Base-by-base conservation (phyloP, 2,113 vertebrate genomes). In the Pholis gunnellus region DNA sequence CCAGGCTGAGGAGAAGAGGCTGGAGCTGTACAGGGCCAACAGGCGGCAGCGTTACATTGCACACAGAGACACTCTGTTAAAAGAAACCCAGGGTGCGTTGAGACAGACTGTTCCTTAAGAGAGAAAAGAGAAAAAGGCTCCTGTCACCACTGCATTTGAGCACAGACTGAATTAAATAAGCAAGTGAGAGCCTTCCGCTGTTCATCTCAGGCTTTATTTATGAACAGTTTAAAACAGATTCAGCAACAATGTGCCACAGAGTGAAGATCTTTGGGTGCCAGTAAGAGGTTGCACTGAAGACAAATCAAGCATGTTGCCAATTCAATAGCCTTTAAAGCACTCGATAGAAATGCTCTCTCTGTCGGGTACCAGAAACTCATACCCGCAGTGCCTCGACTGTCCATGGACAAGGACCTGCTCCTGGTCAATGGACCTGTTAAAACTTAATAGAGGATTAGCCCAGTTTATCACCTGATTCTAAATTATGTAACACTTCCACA, bases 41-140 rank as follows among this genome's bases (percentile, higher is more conserved):
- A 93, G 97, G 17, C 94, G 97, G 79, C 94, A 94, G 85, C 94
- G 96, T 4, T 97, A 97, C 3, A 71, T 91, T 5, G 85, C 90
- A 22, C 94, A 96, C 67, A 95, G 94, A 88, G 94, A 96, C 34
- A 86, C 79, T 17, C 18, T 90, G 18, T 54, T 72, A 9, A 84
- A 79, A 71, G 89, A 88, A 13, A 52, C 10, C 18, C 70, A 75
- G 54, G 29, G 22, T 0, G 40, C 27, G 9, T 0, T 65, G 48
- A 72, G 57, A 73, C 29, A 71, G 25, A 72, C 66, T 46, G 64
- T 18, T 64, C 40, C 31, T 70, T 71, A 72, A 48, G 22, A 79
- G 54, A 27, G 61, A 14, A 48, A 57, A 34, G 56, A 66, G 22
- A 50, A 57, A 5, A 57, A 14, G 11, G 34, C 46, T 72, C 34